A percentile compares a stretch with the other conserved stretches of the same genome.
These are phyloP conservation scores for Cotesia congregata DNA, from an alignment of 2,888 invertebrate species.

Conservation along the genomic window DNA sequence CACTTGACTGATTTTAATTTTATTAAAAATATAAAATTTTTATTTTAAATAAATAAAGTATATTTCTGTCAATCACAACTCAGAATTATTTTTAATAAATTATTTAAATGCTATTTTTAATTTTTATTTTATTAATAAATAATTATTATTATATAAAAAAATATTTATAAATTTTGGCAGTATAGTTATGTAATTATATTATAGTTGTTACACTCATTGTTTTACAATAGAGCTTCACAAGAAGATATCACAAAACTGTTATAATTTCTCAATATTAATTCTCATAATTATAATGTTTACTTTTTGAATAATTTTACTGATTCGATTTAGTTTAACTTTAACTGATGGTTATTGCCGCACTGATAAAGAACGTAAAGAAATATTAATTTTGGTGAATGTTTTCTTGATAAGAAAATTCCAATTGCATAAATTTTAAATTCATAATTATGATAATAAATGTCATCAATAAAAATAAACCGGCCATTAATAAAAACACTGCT, in stretches of 20 bases:
- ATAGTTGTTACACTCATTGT: neutral
- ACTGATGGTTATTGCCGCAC: neutral
- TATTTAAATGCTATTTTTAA: no score
- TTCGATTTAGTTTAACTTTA: no score
- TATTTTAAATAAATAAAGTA: no score
- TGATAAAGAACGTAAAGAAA: neutral
- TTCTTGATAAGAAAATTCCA: neutral
- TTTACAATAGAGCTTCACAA: neutral
- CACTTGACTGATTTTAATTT: neutral
- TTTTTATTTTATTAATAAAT: no score
- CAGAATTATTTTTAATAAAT: no score
- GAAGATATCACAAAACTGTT: neutral
- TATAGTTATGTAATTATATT: no score
- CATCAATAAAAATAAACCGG: constrained; percentile 49
- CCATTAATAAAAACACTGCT: constrained; percentile 62
- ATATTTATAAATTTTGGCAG: neutral
- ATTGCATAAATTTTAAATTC: constrained; percentile 43
- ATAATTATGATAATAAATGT: constrained; percentile 53
- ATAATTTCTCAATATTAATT: neutral
- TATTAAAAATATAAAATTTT: neutral
- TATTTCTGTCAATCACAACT: no score
- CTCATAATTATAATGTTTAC: no score
- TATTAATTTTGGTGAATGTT: constrained; percentile 13
- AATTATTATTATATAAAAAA: no score
- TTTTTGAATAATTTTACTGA: no score